Evolutionary conservation across 2,888 invertebrate species (phyloP), one percentile per base, ranked within the genome.

Genomic region (Abscondita cerata): DNA sequence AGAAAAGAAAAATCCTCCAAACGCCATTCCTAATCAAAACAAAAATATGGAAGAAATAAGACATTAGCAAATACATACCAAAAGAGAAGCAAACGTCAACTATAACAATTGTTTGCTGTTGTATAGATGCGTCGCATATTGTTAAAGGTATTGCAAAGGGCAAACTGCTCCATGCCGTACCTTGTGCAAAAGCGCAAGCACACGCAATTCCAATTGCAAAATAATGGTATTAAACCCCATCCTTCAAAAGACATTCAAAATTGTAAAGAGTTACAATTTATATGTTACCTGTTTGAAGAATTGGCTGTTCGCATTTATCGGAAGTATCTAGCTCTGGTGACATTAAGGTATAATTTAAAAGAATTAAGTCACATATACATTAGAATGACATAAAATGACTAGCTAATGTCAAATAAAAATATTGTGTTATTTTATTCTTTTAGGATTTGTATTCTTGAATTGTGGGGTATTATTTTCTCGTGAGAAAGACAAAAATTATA

Each of bases 141-240:
- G 76, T 75, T 46, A 78, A 60, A 2, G 79, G 76, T 19, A 79
- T 59, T 12, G 74, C 75, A 57, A 76, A 73, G 8, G 75, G 71
- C 12, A 78, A 52, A 19, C 72, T 72, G 11, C 73, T 67, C 18
- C 70, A 68, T 9, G 75, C 73, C 2, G 71, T 40, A 1, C 74
- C 74, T 44, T 74, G 73, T 2, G 76, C 68, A 52, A 80, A 72
- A 34, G 68, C 57, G 52, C 70, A 71, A 9, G 69, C 60, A 41
- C 74, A 72, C 1, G 73, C 69, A 51, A 77, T 69, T 56, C 71
- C 73, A 18, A 78, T 25, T 40, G 78, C 62, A 59, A 79, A 76
- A 63, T 74, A 75, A 54, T 75, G 73, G 62, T 78, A 79, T 4
- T n/a, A 77, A 61, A 12, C 80, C 80, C 77, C 79, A 80, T 56